A percentile compares a stretch with the other conserved stretches of the same genome.
phyloP scores from a whole-genome alignment of 2,797 vertebrate genomes.

The Lacerta bilineata region DNA sequence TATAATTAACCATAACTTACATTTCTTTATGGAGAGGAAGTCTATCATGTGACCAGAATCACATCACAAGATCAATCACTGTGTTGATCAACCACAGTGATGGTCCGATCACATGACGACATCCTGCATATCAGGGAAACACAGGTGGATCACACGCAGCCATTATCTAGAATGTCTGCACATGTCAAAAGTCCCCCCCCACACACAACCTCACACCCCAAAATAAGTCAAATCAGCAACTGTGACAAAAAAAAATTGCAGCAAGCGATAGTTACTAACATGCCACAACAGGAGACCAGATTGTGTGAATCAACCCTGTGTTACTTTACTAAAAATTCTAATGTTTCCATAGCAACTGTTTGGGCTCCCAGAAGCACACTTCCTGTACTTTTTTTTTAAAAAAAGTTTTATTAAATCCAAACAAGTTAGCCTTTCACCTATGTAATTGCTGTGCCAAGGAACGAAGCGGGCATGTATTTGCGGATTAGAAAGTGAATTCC shows the following conservation, averaged over 20 bases:
- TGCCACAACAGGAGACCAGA: not conserved
- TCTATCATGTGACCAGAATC: not conserved
- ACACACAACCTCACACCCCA: not conserved
- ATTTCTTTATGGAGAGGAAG: not conserved
- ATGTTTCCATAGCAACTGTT: slow-evolving; percentile 22
- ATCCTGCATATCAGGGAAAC: not conserved
- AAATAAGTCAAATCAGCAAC: slow-evolving; percentile 1
- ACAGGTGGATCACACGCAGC: not conserved
- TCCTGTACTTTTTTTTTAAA: not conserved
- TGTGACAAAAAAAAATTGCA: not conserved
- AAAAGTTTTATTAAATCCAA: slow-evolving; percentile 12
- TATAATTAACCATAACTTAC: not conserved
- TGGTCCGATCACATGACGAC: not conserved
- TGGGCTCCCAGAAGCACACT: not conserved
- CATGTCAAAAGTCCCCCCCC: not conserved
- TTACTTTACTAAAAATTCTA: slow-evolving; percentile 2
- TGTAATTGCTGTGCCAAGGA: slow-evolving; percentile 46
- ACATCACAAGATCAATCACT: not conserved
- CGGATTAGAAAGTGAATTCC: not conserved
- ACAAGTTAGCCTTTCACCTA: slow-evolving; percentile 46
- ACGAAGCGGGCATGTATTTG: fast-evolving
- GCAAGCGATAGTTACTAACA: not conserved
- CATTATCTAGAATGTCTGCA: not conserved
- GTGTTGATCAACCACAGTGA: not conserved
- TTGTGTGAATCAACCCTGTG: slow-evolving; percentile 10